Evolutionary conservation across 2,888 invertebrate genomes (phyloP).

Genomic region (Malacosoma neustria): DNA sequence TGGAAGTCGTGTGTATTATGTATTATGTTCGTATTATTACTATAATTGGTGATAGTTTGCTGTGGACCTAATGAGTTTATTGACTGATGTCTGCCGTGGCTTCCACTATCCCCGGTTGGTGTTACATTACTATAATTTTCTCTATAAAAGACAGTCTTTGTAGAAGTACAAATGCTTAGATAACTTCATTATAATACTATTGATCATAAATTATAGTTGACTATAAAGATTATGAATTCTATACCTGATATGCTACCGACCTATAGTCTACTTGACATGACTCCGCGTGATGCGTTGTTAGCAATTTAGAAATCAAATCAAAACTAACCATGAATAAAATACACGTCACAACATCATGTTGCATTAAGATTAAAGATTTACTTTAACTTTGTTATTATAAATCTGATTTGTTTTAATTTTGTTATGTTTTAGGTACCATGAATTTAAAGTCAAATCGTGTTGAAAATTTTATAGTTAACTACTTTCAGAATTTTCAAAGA

Average conservation of each 20-base stretch:
- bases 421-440: too few species aligned
- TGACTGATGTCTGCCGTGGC: slow-evolving; percentile 74
- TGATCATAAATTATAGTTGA: too few species aligned
- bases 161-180: too few species aligned
- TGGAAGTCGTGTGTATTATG: slow-evolving; percentile 15
- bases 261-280: slow-evolving; percentile 63
- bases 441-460: too few species aligned
- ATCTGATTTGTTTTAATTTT: too few species aligned
- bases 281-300: slow-evolving; percentile 64
- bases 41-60: slow-evolving; percentile 40
- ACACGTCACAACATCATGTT: background rate
- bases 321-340: slow-evolving; percentile 6
- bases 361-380: too few species aligned
- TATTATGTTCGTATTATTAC: slow-evolving; percentile 20
- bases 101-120: slow-evolving; percentile 72
- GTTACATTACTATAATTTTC: slow-evolving; percentile 13
- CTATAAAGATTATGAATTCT: background rate
- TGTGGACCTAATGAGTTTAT: slow-evolving; percentile 68
- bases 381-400: too few species aligned
- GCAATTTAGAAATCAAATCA: slow-evolving; percentile 13
- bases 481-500: too few species aligned
- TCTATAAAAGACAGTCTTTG: too few species aligned
- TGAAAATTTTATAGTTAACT: too few species aligned
- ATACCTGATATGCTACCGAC: slow-evolving; percentile 31
- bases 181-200: too few species aligned